phyloP scores from a whole-genome alignment of 2,888 invertebrate species.

The Syrista parreyssii region DNA sequence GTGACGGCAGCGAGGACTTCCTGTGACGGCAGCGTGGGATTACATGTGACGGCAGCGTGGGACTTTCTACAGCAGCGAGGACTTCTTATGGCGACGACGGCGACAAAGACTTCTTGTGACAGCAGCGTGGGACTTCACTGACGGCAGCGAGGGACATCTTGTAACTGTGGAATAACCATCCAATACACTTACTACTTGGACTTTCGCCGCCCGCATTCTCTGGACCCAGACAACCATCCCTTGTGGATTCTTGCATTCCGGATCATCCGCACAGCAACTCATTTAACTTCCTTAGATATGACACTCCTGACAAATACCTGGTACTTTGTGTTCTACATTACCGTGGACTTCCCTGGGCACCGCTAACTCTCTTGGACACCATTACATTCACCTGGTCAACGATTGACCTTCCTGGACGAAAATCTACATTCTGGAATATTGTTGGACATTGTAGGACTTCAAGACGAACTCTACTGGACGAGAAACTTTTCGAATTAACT shows the following conservation, averaged over 20 bases:
- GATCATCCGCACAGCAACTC: background rate
- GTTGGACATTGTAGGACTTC: background rate
- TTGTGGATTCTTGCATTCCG: background rate
- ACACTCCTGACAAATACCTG: background rate
- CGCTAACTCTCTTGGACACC: background rate
- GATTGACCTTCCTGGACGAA: background rate
- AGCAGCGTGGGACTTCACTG: background rate
- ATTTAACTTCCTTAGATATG: background rate
- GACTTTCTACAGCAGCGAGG: background rate
- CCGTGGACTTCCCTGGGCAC: background rate
- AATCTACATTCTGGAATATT: background rate
- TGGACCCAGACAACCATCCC: background rate
- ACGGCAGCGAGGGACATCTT: background rate
- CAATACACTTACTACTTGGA: background rate
- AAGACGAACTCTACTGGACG: background rate
- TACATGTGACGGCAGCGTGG: background rate
- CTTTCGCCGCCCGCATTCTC: background rate
- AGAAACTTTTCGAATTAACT: background rate
- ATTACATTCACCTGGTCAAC: background rate
- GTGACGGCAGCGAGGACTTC: background rate
- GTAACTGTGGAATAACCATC: background rate
- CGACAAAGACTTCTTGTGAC: background rate
- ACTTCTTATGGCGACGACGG: background rate
- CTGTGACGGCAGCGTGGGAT: constrained; percentile 2
- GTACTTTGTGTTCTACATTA: background rate